phyloP scores from a whole-genome alignment of 2,113 vertebrate genomes.

The Coturnix japonica region DNA sequence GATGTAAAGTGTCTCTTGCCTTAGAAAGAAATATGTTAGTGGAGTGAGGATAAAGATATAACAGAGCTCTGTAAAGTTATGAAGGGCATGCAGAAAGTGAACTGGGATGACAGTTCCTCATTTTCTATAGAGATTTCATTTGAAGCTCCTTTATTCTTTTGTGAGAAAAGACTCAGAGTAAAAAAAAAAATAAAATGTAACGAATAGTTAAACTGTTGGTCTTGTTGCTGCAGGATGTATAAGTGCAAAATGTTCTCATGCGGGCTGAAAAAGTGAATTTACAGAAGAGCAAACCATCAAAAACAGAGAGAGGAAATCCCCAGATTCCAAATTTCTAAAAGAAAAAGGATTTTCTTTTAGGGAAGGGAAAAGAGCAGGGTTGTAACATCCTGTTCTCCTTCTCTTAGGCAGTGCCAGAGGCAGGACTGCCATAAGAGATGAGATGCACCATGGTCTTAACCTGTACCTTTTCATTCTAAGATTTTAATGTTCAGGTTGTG shows the following conservation, averaged over 20 bases:
- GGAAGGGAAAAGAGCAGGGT: background rate
- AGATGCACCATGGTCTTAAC: background rate
- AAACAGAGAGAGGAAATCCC: accelerated
- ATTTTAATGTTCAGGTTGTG: background rate
- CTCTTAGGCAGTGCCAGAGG: background rate
- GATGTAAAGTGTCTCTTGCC: background rate
- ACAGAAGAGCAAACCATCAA: background rate
- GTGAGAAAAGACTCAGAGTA: background rate
- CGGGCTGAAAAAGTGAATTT: background rate
- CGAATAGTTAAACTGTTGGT: background rate
- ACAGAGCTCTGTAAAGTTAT: background rate
- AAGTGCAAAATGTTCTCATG: background rate
- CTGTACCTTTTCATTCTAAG: accelerated
- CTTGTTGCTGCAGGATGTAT: background rate
- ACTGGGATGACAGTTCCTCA: background rate
- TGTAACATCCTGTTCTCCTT: accelerated
- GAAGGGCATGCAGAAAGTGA: background rate
- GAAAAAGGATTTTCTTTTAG: background rate
- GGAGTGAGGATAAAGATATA: background rate
- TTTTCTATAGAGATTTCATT: background rate
- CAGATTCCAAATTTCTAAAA: background rate
- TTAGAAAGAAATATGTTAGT: background rate
- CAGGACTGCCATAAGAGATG: background rate
- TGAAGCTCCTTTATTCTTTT: background rate
- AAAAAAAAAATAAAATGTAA: background rate